Evolutionary conservation across 2,888 invertebrate genomes (phyloP).

Genomic region (Agonopterix arenella): DNA sequence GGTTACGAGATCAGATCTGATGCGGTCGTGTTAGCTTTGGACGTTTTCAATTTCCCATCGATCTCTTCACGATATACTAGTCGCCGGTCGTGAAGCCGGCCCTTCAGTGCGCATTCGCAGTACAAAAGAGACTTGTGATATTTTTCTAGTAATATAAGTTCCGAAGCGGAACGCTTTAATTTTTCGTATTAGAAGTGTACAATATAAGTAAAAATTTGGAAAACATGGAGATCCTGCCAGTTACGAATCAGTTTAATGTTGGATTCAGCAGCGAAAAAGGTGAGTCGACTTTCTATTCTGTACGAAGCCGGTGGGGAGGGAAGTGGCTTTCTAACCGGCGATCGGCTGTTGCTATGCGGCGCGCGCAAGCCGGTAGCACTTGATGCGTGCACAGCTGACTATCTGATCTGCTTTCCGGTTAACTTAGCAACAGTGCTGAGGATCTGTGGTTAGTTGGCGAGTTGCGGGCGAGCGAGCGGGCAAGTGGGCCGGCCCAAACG

Average conservation of each 20-base stretch:
- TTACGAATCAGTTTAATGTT: slow-evolving; percentile 85
- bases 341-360: slow-evolving; percentile 64
- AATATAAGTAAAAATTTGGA: slow-evolving; percentile 76
- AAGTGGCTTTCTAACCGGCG: slow-evolving; percentile 64
- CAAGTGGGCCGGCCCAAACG: slow-evolving; percentile 16
- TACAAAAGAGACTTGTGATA: slow-evolving; percentile 77
- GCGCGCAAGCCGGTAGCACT: slow-evolving; percentile 40
- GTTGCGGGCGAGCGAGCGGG: background rate
- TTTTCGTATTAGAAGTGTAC: slow-evolving; percentile 71
- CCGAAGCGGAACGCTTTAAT: slow-evolving; percentile 61
- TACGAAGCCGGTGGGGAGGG: slow-evolving; percentile 36
- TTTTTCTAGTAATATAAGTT: slow-evolving; percentile 69
- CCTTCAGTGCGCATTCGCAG: slow-evolving; percentile 67
- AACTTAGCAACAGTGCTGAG: background rate
- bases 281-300: slow-evolving; percentile 74
- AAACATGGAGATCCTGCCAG: slow-evolving; percentile 88
- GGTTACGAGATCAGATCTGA: slow-evolving; percentile 76
- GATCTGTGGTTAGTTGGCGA: background rate
- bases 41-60: slow-evolving; percentile 47
- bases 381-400: slow-evolving; percentile 8
- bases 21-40: slow-evolving; percentile 64
- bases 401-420: background rate
- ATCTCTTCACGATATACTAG: slow-evolving; percentile 64
- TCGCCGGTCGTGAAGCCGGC: slow-evolving; percentile 59
- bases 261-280: slow-evolving; percentile 87